These are phyloP conservation scores for Sylvia atricapilla DNA, from an alignment of 2,113 vertebrate species.

Conservation along the genomic window DNA sequence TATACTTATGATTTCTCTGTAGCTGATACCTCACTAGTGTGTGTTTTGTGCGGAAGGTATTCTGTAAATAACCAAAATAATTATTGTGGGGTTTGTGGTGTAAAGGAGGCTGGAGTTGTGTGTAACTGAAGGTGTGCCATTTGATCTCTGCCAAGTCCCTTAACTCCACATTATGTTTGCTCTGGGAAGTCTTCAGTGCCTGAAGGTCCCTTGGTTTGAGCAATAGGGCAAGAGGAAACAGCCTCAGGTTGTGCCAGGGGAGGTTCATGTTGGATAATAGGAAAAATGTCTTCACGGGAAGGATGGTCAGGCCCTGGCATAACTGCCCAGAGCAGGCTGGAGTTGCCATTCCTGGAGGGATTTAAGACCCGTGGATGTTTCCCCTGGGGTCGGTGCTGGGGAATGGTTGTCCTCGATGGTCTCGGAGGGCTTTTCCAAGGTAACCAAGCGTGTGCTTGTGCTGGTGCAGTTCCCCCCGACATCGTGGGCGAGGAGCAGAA, in stretches of 20 bases:
- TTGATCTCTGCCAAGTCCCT: not conserved
- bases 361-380: not conserved
- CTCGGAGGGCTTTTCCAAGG: not conserved
- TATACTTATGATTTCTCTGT: not conserved
- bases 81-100: not conserved
- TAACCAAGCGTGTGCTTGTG: not conserved
- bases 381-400: not conserved
- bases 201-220: not conserved
- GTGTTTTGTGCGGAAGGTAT: not conserved
- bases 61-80: not conserved
- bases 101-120: not conserved
- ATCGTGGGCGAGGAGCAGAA: conserved; percentile 95
- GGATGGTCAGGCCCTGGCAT: not conserved
- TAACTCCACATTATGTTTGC: not conserved
- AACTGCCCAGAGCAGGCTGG: not conserved
- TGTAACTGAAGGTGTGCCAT: not conserved
- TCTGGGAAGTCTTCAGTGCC: not conserved
- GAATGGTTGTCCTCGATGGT: fast-evolving
- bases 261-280: not conserved
- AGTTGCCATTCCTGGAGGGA: not conserved
- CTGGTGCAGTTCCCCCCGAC: conserved; percentile 86
- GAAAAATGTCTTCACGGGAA: not conserved
- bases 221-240: not conserved
- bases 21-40: not conserved
- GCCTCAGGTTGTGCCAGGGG: not conserved